Evolutionary conservation across 2,797 vertebrate species (phyloP).

Genomic region (Periophthalmus magnuspinnatus): DNA sequence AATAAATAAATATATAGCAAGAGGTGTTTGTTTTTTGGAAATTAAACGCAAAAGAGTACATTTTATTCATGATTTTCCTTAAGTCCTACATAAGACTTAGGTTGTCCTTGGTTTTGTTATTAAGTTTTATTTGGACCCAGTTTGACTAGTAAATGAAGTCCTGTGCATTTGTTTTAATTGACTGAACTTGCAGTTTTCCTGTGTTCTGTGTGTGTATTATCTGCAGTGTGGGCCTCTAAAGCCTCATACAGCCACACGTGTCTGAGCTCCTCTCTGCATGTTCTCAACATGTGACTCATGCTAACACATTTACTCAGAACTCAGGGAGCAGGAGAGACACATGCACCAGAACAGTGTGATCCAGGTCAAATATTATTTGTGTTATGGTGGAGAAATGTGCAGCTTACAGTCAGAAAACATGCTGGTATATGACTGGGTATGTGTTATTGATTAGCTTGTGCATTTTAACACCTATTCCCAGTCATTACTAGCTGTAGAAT

Average conservation of each 20-base stretch:
- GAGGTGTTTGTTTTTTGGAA: no score
- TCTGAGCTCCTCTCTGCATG: conserved; percentile 1
- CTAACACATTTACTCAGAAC: neutral
- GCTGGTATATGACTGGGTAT: neutral
- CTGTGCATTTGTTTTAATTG: no score
- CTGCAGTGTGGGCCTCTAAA: neutral
- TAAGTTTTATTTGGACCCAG: no score
- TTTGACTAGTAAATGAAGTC: no score
- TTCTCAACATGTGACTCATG: conserved; percentile 5
- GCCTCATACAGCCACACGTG: neutral
- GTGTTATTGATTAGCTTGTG: neutral
- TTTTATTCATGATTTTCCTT: no score
- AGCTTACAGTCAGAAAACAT: neutral
- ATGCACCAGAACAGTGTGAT: neutral
- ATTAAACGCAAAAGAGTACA: no score
- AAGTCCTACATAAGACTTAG: no score
- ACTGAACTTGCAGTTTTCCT: neutral
- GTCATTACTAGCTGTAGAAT: neutral
- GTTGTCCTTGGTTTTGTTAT: no score
- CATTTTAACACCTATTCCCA: neutral
- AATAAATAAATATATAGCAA: no score
- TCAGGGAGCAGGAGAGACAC: neutral
- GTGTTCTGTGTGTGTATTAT: neutral
- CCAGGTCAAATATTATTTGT: neutral
- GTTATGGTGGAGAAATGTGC: neutral